Evolutionary conservation across 1,140 invertebrate genomes (phyloP).

Genomic region (Orchestia grillus): DNA sequence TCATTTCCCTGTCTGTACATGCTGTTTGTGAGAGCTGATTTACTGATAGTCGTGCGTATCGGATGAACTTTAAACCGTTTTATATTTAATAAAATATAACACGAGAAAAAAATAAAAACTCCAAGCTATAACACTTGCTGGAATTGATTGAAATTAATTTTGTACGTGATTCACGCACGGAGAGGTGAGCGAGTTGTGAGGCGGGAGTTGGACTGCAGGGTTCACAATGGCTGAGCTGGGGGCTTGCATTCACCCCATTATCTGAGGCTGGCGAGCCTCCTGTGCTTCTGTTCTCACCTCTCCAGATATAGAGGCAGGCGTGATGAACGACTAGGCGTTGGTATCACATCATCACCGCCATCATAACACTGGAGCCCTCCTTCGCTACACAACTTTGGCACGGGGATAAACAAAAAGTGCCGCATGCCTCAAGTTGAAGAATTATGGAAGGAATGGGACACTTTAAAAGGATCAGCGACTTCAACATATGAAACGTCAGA

Average conservation of each 20-base stretch:
- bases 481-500: neutral
- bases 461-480: neutral
- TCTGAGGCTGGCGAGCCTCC: neutral
- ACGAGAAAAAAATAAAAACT: neutral
- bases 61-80: neutral
- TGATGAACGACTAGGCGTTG: slow-evolving; percentile 53
- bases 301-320: slow-evolving; percentile 22
- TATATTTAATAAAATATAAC: neutral
- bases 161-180: neutral
- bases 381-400: slow-evolving; percentile 23
- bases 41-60: neutral
- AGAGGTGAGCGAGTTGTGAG: neutral
- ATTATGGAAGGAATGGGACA: neutral
- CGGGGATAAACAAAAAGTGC: slow-evolving; percentile 36
- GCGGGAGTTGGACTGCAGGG: neutral
- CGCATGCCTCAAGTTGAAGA: neutral
- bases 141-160: neutral
- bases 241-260: slow-evolving; percentile 51
- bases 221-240: neutral
- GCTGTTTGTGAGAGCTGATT: neutral
- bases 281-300: slow-evolving; percentile 15
- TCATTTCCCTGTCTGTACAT: neutral
- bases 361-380: slow-evolving; percentile 44
- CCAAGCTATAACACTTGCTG: neutral
- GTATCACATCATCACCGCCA: slow-evolving; percentile 48